Percentiles rank a stretch among this genome's conserved stretches.
Evolutionary conservation across 2,113 vertebrate genomes (phyloP).

Genomic region (Aythya baeri): DNA sequence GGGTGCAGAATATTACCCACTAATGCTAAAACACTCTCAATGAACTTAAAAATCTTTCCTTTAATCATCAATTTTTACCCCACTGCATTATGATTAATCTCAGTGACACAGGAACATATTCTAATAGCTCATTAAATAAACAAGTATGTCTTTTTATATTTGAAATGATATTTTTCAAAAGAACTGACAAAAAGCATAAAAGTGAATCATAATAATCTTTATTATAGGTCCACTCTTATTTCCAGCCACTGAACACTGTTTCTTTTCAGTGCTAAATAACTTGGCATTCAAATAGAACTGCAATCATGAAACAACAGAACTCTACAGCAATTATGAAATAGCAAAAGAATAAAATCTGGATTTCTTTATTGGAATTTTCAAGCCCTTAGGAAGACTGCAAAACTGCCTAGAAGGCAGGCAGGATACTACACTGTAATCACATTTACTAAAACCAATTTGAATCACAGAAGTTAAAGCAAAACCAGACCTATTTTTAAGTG

Average conservation of each 20-base stretch:
- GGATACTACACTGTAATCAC: not conserved
- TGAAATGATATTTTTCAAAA: not conserved
- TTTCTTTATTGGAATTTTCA: not conserved
- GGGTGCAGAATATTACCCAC: not conserved
- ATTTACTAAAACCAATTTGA: not conserved
- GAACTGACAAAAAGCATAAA: not conserved
- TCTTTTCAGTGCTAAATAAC: not conserved
- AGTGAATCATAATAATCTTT: not conserved
- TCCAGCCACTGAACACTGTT: not conserved
- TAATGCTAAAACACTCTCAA: not conserved
- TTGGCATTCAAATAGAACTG: not conserved
- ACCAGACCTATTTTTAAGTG: not conserved
- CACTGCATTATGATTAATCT: not conserved
- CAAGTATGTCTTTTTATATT: not conserved
- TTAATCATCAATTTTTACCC: not conserved
- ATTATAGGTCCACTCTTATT: not conserved
- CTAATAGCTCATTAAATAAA: not conserved
- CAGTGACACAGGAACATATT: not conserved
- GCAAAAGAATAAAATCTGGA: not conserved
- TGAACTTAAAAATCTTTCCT: not conserved
- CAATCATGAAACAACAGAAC: not conserved
- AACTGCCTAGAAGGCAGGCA: not conserved
- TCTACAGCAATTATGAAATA: not conserved
- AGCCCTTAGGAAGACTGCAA: not conserved
- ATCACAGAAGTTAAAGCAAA: constrained; percentile 9